A percentile compares a stretch with the other conserved stretches of the same genome.
Conservation (phyloP, 2,113 vertebrate genomes). For the Trochalopteron elliotii region DNA sequence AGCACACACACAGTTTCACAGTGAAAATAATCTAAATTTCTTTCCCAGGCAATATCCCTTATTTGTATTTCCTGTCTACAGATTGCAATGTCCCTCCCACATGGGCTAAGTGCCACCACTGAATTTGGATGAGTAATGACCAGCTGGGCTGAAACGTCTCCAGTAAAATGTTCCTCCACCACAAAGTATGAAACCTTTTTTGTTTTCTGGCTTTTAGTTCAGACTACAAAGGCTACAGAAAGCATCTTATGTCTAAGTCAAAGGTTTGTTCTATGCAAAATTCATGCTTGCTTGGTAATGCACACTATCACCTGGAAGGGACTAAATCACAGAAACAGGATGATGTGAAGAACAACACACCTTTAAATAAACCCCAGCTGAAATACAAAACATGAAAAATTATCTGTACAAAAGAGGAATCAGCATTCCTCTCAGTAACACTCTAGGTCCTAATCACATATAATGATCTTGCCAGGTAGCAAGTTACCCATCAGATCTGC, state of each 20-base stretch:
- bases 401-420: not conserved
- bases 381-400: not conserved
- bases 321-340: not conserved
- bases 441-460: not conserved
- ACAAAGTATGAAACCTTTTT: not conserved
- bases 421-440: not conserved
- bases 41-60: not conserved
- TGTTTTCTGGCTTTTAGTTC: not conserved
- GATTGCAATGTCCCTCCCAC: not conserved
- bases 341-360: not conserved
- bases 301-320: not conserved
- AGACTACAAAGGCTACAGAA: not conserved
- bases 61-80: not conserved
- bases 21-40: not conserved
- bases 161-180: not conserved
- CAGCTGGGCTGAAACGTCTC: not conserved
- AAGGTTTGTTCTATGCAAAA: not conserved
- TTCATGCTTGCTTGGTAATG: not conserved
- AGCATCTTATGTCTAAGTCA: not conserved
- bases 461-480: not conserved
- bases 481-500: not conserved
- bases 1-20: not conserved
- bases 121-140: conserved; percentile 33
- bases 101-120: not conserved
- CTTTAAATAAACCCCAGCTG: not conserved